Conservation (phyloP, 1,140 invertebrate genomes). For the Neomicropteryx cornuta region DNA sequence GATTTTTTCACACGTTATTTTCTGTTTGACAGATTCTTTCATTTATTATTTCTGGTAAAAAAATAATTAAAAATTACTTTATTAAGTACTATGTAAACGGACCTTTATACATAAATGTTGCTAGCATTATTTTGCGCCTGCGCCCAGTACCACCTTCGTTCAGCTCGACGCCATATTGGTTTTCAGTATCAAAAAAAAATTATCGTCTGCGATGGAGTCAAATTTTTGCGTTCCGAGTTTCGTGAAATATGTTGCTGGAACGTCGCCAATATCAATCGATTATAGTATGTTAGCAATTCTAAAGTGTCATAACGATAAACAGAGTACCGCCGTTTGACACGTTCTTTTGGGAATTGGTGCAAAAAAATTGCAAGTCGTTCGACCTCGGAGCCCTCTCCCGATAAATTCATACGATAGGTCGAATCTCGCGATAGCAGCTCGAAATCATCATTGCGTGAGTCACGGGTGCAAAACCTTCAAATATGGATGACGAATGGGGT, state of each 20-base stretch:
- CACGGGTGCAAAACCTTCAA: constrained; percentile 8
- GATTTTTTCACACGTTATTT: no score
- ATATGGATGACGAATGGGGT: constrained; percentile 41
- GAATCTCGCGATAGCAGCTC: constrained; percentile 1
- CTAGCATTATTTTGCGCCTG: no score
- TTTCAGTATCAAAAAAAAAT: constrained; percentile 35
- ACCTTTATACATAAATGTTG: no score
- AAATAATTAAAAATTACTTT: no score
- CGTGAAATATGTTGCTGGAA: constrained; percentile 32
- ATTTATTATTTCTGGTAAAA: no score
- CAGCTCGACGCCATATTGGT: constrained; percentile 39
- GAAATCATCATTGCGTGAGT: constrained; percentile 7
- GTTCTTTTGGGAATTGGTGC: no score
- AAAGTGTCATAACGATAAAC: no score
- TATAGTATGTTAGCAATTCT: no score
- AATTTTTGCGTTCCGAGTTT: constrained; percentile 37
- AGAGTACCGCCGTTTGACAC: constrained; percentile 36
- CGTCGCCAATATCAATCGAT: constrained; percentile 37
- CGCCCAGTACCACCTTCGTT: no score
- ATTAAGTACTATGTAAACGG: no score
- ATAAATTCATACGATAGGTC: constrained; percentile 6
- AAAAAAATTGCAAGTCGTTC: constrained; percentile 5
- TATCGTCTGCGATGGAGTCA: constrained; percentile 41
- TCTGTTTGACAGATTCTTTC: no score
- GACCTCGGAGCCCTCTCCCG: constrained; percentile 8